Conservation (phyloP, 2,888 invertebrate species). For the Criorhina ranunculi region DNA sequence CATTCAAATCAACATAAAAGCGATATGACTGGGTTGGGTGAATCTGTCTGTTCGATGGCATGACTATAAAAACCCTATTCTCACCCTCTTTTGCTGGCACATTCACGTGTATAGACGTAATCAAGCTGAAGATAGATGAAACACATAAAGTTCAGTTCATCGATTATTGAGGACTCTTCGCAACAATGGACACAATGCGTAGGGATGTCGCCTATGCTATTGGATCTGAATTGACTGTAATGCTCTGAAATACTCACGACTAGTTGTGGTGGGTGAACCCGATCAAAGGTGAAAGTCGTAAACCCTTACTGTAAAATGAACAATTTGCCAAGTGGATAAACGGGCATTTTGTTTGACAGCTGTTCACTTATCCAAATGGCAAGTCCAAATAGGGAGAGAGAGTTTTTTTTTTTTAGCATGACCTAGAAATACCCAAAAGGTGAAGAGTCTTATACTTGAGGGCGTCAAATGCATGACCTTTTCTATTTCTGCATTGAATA, state of each 20-base stretch:
- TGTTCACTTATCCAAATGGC: conserved; percentile 3
- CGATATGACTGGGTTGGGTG: neutral
- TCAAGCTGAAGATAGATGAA: conserved; percentile 29
- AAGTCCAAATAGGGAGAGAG: neutral
- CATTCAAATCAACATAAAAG: conserved; percentile 30
- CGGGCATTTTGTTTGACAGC: conserved; percentile 38
- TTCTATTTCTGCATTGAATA: no score
- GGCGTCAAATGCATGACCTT: no score
- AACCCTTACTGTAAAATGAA: conserved; percentile 19
- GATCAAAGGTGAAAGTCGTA: neutral
- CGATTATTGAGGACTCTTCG: conserved; percentile 70
- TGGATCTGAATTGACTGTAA: conserved; percentile 28
- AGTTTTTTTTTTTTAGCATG: neutral
- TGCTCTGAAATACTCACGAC: neutral
- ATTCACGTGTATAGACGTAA: conserved; percentile 32
- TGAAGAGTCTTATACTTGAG: neutral
- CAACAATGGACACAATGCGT: conserved; percentile 23
- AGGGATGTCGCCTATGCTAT: neutral
- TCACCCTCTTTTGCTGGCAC: neutral
- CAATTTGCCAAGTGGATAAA: conserved; percentile 12
- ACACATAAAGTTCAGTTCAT: conserved; percentile 61
- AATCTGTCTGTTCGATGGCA: conserved; percentile 17
- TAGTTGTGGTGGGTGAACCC: neutral
- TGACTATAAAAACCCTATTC: neutral
- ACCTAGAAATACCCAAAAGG: neutral